Evolutionary conservation across 2,113 vertebrate genomes (phyloP).

Genomic region (Rhizomys pruinosus): DNA sequence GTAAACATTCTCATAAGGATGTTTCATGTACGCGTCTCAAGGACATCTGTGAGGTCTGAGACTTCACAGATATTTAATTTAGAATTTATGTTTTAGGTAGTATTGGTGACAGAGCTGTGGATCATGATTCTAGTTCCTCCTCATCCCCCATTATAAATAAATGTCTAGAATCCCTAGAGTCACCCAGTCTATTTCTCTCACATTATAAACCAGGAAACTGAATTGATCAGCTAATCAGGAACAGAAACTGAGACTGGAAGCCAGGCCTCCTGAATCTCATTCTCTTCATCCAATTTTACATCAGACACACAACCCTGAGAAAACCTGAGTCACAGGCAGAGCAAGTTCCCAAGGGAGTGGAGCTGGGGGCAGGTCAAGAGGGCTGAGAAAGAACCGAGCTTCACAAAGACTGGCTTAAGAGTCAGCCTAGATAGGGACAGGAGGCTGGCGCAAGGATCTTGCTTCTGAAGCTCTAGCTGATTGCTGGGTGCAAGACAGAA

Average conservation of each 20-base stretch:
- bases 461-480: neutral
- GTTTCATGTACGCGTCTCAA: neutral
- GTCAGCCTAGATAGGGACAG: neutral
- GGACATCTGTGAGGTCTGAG: neutral
- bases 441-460: neutral
- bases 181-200: neutral
- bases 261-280: conserved; percentile 27
- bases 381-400: neutral
- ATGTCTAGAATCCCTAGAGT: neutral
- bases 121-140: neutral
- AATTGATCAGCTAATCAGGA: neutral
- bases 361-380: neutral
- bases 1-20: neutral
- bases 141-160: neutral
- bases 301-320: neutral
- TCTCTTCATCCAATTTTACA: conserved; percentile 41
- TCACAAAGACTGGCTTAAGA: neutral
- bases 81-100: neutral
- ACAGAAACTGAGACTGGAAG: conserved; percentile 50
- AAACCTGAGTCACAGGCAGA: neutral
- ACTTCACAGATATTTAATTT: neutral
- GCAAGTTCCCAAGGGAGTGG: neutral
- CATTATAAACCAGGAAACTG: conserved; percentile 25
- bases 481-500: neutral
- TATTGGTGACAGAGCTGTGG: neutral